phyloP scores from a whole-genome alignment of 1,140 invertebrate species.

The Zaprionus taronus region DNA sequence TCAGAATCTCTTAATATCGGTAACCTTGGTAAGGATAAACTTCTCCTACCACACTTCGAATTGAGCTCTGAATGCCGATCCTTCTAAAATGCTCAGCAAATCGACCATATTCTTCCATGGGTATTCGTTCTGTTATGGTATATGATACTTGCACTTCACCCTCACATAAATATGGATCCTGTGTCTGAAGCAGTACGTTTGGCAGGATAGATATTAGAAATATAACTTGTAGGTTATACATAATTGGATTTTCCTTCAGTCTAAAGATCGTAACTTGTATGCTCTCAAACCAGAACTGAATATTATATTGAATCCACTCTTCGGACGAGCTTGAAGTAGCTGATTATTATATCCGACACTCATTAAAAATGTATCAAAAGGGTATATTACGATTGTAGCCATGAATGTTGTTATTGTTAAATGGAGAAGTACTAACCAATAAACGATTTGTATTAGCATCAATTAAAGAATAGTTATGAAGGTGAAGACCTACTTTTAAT shows the following conservation, averaged over 20 bases:
- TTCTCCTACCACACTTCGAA: conserved; percentile 16
- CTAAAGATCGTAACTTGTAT: neutral
- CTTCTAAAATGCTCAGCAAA: conserved; percentile 3
- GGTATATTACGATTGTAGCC: neutral
- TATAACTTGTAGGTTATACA: conserved; percentile 2
- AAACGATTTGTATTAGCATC: neutral
- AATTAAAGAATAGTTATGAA: no score
- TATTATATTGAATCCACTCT: neutral
- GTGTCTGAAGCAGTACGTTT: conserved; percentile 10
- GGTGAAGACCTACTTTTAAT: no score
- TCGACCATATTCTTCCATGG: conserved; percentile 1
- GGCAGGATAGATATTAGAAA: neutral
- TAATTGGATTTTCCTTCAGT: neutral
- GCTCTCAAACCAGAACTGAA: conserved; percentile 17
- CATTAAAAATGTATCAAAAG: neutral
- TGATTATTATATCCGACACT: neutral
- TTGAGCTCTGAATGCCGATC: neutral
- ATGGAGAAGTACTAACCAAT: neutral
- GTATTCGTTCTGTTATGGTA: neutral
- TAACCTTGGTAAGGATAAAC: neutral
- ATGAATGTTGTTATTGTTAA: neutral
- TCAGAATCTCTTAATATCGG: neutral
- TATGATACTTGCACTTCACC: neutral
- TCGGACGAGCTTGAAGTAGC: neutral
- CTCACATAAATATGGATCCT: conserved; percentile 11